Percentiles rank a stretch among this genome's conserved stretches.
phyloP scores from a whole-genome alignment of 2,797 vertebrate genomes.

The Pempheris klunzingeri region DNA sequence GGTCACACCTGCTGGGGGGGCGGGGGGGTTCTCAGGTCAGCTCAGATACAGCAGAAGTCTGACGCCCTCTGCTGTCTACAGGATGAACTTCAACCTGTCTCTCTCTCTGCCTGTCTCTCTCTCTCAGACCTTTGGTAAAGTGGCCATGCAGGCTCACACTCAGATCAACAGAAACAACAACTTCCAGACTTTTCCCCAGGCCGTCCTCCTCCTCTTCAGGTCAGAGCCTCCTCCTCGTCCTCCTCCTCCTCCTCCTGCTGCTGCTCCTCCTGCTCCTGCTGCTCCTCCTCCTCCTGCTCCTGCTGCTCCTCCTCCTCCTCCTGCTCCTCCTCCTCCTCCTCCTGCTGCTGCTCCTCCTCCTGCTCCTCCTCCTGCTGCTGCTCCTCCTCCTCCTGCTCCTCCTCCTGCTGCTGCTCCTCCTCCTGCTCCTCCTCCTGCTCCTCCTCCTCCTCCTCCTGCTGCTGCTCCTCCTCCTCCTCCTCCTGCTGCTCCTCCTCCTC shows the following conservation, averaged over 20 bases:
- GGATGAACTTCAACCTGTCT: no score
- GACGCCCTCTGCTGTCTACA: no score
- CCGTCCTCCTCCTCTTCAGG: conserved; percentile 97
- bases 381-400: no score
- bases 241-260: conserved; percentile 41
- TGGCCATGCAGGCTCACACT: conserved; percentile 94
- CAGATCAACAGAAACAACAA: conserved; percentile 99
- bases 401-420: no score
- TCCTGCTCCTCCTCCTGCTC: no score
- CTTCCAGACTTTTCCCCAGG: conserved; percentile 98
- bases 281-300: neutral
- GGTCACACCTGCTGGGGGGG: conserved; percentile 4
- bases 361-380: no score
- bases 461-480: no score
- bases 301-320: neutral
- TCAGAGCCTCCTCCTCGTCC: conserved; percentile 53
- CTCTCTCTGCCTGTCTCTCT: conserved; percentile 22
- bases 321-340: neutral
- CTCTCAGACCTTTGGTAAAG: conserved; percentile 94
- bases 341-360: no score
- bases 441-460: no score
- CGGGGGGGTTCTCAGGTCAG: no score
- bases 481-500: no score
- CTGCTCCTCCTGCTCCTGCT: conserved; percentile 46
- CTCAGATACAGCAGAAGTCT: no score